Evolutionary conservation across 1,140 invertebrate genomes (phyloP).

Genomic region (Subanguina moxae): DNA sequence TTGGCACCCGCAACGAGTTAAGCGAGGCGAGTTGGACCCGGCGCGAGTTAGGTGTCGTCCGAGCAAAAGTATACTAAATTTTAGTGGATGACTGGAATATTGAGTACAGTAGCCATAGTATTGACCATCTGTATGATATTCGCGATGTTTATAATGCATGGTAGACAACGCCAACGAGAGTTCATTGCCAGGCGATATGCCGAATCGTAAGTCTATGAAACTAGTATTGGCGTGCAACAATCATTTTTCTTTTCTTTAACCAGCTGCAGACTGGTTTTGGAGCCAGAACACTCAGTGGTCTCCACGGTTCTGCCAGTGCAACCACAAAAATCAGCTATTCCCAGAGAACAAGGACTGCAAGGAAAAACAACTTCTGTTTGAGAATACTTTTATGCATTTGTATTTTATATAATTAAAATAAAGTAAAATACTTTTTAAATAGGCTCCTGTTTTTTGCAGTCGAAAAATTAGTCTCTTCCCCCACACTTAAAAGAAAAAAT

Average conservation of each 20-base stretch:
- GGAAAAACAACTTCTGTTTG: conserved; percentile 2
- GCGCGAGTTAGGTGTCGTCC: no score
- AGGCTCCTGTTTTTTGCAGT: no score
- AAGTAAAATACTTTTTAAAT: no score
- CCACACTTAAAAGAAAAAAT: no score
- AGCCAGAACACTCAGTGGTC: background rate
- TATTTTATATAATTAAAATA: no score
- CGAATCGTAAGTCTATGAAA: background rate
- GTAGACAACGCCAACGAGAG: conserved; percentile 26
- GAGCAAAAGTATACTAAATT: no score
- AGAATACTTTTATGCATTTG: background rate
- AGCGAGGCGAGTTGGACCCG: no score
- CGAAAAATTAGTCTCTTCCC: no score
- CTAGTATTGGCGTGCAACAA: background rate
- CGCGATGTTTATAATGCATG: conserved; percentile 32
- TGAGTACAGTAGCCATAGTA: conserved; percentile 34
- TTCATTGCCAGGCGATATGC: conserved; percentile 31
- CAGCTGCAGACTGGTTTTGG: background rate
- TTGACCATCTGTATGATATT: conserved; percentile 31
- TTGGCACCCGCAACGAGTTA: no score
- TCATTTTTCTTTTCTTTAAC: background rate
- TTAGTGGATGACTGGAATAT: conserved; percentile 40
- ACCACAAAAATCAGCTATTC: background rate
- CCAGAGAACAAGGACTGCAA: background rate
- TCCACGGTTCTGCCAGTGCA: background rate